A percentile compares a stretch with the other conserved stretches of the same genome.
These are phyloP conservation scores for Rhodophaea formosa DNA, from an alignment of 2,888 invertebrate genomes.

Conservation along the genomic window DNA sequence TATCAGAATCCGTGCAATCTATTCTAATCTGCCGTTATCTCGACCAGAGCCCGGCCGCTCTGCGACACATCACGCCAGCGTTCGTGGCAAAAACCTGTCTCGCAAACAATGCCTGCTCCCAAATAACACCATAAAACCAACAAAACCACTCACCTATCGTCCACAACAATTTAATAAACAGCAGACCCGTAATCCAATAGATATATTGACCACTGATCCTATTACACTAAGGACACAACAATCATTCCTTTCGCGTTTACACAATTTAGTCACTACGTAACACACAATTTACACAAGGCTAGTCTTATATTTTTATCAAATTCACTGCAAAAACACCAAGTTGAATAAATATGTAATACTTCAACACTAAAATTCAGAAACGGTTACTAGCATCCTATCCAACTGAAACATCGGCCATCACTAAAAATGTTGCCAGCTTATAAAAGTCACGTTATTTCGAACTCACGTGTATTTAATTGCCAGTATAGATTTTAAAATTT, in stretches of 20 bases:
- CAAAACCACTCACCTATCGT: constrained; percentile 60
- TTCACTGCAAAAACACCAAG: constrained; percentile 55
- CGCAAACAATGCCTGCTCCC: constrained; percentile 22
- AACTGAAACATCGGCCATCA: constrained; percentile 76
- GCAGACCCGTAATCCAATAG: constrained; percentile 76
- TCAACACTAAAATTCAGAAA: constrained; percentile 66
- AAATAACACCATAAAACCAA: constrained; percentile 23
- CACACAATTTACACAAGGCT: constrained; percentile 58
- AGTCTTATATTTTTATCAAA: constrained; percentile 33
- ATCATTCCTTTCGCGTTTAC: constrained; percentile 65
- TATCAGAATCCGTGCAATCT: constrained; percentile 74
- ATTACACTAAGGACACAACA: constrained; percentile 73
- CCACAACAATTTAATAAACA: constrained; percentile 63
- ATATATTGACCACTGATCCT: constrained; percentile 72
- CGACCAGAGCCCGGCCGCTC: constrained; percentile 37
- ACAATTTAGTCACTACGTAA: constrained; percentile 58
- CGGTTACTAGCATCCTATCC: constrained; percentile 57
- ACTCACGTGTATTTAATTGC: constrained; percentile 57
- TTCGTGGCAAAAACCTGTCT: constrained; percentile 62
- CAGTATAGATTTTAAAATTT: constrained; percentile 27
- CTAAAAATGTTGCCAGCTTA: constrained; percentile 65
- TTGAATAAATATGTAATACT: constrained; percentile 60
- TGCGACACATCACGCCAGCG: constrained; percentile 53
- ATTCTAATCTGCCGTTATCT: constrained; percentile 75
- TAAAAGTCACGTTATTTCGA: constrained; percentile 61